Base-by-base conservation (phyloP, 2,888 invertebrate species). In the Melieria omissa region DNA sequence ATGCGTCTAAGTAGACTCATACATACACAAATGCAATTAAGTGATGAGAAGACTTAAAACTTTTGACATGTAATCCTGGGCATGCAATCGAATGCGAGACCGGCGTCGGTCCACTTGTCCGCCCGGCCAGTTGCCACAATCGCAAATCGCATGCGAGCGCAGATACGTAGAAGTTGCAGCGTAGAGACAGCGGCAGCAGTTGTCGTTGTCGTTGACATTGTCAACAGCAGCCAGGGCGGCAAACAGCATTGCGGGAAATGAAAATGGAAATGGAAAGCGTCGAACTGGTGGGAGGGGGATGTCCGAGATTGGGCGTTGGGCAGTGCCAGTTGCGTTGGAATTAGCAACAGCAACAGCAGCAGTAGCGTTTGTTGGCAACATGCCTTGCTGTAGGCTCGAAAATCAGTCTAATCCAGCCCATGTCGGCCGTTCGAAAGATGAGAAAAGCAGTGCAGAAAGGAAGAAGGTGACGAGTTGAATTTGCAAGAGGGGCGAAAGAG, bases 31-130 rank as follows among this genome's bases (percentile, higher is more conserved):
- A 75, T 73, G 73, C 73, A 73, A 75, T 72, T 73, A 73, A 72
- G 72, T 75, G 75, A 75, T 75, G 75, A 75, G 73, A 70, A 72
- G 75, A 70, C 73, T 75, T 75, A 73, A 73, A 75, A 75, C 73
- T 75, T 75, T 73, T 75, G 73, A 75, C 73, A 73, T 73, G 73
- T 73, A 75, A 72, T 72, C 72, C 67, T 67, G 67, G 44, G 29
- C 29, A 29, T 29, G 29, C 29, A 29, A 29, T 29, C 29, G 29
- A 29, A 29, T 29, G 29, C 29, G 29, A 29, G 29, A 29, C 29
- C 29, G 29, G 29, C 29, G 29, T 29, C 29, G 29, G 29, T 29
- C 29, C 29, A 29, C 29, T 29, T 29, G 29, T 29, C 29, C 29
- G 29, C 29, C 29, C 29, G 29, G 29, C 29, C 29, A 29, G 29